A percentile compares a stretch with the other conserved stretches of the same genome.
phyloP scores from a whole-genome alignment of 2,113 vertebrate genomes.

The Planiliza haematocheilus region DNA sequence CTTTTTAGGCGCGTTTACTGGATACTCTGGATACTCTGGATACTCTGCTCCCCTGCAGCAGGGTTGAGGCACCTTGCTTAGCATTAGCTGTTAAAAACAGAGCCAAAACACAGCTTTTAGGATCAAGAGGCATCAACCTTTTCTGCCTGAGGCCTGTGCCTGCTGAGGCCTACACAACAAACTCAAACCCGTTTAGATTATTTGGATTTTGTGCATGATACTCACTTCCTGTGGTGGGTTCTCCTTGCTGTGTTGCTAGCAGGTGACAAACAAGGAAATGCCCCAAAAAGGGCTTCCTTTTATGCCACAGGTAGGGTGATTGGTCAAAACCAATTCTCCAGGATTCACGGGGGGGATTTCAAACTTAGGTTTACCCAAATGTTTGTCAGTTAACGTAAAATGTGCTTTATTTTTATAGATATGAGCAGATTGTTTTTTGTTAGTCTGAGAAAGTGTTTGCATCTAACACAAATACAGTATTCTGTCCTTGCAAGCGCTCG shows the following conservation, averaged over 20 bases:
- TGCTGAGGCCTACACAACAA: not conserved
- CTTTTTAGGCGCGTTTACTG: too few species aligned
- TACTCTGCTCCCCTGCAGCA: not conserved
- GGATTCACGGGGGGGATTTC: not conserved
- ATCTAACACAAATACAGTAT: too few species aligned
- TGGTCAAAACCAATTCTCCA: constrained; percentile 9
- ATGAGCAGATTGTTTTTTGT: too few species aligned
- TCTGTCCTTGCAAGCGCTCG: too few species aligned
- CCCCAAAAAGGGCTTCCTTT: not conserved
- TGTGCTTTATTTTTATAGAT: not conserved
- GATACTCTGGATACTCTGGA: too few species aligned
- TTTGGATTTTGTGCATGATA: too few species aligned
- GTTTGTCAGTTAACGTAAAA: not conserved
- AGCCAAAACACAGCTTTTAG: not conserved
- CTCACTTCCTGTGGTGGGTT: too few species aligned
- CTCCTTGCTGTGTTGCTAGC: too few species aligned
- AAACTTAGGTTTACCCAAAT: not conserved
- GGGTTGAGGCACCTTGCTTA: not conserved
- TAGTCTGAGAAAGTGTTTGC: too few species aligned
- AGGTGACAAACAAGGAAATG: too few species aligned
- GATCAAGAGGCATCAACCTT: not conserved
- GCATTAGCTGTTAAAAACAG: not conserved
- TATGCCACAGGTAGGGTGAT: not conserved
- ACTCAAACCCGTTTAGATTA: not conserved
- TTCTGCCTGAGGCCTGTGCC: not conserved